phyloP scores from a whole-genome alignment of 1,140 invertebrate species.

The Apis mellifera region Amel_HAv3.1 CM009938.2:8977501-8978000 shows the following conservation, averaged over 20 bases:
- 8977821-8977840: background rate
- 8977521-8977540: background rate
- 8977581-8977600: background rate
- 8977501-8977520: no score
- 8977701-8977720: background rate
- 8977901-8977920: no score
- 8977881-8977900: background rate
- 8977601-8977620: background rate
- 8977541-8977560: background rate
- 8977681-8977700: background rate
- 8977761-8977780: background rate
- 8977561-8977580: background rate
- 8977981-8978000: slow-evolving; percentile 62
- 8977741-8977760: background rate
- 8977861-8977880: no score
- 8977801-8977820: background rate
- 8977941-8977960: background rate
- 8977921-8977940: background rate
- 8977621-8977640: slow-evolving; percentile 29
- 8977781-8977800: background rate
- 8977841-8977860: background rate
- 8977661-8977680: slow-evolving; percentile 21
- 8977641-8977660: slow-evolving; percentile 30
- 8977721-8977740: background rate
- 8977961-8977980: slow-evolving; percentile 18